Percentiles rank a stretch among this genome's conserved stretches.
phyloP scores from a whole-genome alignment of 2,113 vertebrate species.

The Maccullochella peelii region DNA sequence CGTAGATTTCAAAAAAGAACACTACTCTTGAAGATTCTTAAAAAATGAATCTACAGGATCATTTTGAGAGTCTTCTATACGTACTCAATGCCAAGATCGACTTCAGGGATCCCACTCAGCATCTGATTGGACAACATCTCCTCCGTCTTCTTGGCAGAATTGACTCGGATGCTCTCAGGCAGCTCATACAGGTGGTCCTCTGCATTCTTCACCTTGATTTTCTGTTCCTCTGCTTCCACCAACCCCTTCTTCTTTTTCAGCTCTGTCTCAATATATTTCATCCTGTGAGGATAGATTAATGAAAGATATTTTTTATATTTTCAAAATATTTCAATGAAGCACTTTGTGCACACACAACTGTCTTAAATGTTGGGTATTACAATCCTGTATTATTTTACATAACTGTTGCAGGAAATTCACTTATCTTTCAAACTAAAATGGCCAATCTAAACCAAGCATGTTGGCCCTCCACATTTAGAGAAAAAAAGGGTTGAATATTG shows the following conservation, averaged over 20 bases:
- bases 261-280: constrained; percentile 99
- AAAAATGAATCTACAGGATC: neutral
- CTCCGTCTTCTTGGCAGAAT: constrained; percentile 97
- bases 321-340: neutral
- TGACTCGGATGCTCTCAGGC: constrained; percentile 94
- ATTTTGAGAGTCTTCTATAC: constrained; percentile 60
- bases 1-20: neutral
- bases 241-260: constrained; percentile 97
- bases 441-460: neutral
- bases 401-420: neutral
- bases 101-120: constrained; percentile 97
- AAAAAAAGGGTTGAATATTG: neutral
- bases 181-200: constrained; percentile 96
- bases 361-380: neutral
- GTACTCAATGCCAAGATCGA: constrained; percentile 97
- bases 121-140: constrained; percentile 99
- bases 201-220: constrained; percentile 93
- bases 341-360: neutral
- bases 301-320: neutral
- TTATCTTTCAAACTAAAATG: neutral
- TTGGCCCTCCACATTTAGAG: neutral
- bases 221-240: constrained; percentile 93
- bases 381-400: neutral
- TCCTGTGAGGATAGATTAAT: constrained; percentile 82
- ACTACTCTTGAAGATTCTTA: neutral